phyloP scores from a whole-genome alignment of 2,888 invertebrate genomes.

The Pristionchus mayeri region DNA sequence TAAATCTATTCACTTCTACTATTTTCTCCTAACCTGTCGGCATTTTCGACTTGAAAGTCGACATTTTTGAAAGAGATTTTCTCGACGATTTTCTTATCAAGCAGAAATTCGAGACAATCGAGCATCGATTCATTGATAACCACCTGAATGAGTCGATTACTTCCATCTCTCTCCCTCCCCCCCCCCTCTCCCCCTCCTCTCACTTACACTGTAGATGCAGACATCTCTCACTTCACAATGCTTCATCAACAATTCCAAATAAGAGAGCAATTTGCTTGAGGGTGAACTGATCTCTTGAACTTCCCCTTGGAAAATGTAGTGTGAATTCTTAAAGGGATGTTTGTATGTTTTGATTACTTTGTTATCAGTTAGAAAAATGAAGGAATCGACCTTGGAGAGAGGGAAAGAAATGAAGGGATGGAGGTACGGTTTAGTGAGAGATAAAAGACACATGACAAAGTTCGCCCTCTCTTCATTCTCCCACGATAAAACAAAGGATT shows the following conservation, averaged over 20 bases:
- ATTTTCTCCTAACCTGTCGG: background rate
- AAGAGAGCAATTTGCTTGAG: background rate
- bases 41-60: background rate
- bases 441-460: background rate
- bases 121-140: conserved; percentile 14
- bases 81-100: background rate
- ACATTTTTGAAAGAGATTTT: conserved; percentile 16
- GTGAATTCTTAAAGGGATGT: conserved; percentile 4
- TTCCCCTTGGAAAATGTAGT: conserved; percentile 11
- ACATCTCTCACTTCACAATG: conserved; percentile 20
- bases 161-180: no score
- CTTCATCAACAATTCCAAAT: conserved; percentile 4
- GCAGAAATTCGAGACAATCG: background rate
- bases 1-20: background rate
- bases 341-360: no score
- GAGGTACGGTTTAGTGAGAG: background rate
- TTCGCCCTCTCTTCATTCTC: background rate
- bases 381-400: background rate
- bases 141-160: no score
- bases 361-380: no score
- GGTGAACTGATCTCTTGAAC: background rate
- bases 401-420: background rate
- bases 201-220: background rate
- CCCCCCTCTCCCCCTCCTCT: background rate
- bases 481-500: no score